phyloP scores from a whole-genome alignment of 2,113 vertebrate species.

The Cyprinodon tularosa region DNA sequence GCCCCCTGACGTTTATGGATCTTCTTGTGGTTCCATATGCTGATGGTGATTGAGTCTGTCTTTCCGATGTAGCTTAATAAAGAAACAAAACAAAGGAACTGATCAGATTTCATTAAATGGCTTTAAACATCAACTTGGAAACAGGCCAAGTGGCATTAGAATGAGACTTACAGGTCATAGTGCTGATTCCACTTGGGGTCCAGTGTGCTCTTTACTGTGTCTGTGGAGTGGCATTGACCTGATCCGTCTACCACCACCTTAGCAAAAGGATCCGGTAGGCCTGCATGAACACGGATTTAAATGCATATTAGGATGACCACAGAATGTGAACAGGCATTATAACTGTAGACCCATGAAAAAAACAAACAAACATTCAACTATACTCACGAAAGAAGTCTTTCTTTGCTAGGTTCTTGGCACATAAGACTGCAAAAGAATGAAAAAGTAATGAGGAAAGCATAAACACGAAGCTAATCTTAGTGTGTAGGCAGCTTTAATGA shows the following conservation, averaged over 20 bases:
- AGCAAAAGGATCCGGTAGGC: conserved; percentile 95
- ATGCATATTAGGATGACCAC: background rate
- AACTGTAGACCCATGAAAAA: background rate
- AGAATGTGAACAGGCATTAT: background rate
- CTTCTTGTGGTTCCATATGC: conserved; percentile 99
- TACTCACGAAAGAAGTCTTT: conserved; percentile 99
- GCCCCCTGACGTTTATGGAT: conserved; percentile 98
- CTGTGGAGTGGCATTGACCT: conserved; percentile 97
- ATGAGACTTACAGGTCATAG: conserved; percentile 92
- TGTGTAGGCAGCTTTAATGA: conserved; percentile 44
- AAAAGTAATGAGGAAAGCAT: conserved; percentile 45
- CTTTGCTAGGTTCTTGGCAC: conserved; percentile 99
- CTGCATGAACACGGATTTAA: conserved; percentile 64
- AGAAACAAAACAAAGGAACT: background rate
- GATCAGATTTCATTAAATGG: background rate
- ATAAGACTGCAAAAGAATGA: conserved; percentile 88
- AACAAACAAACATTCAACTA: background rate
- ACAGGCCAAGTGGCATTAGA: background rate
- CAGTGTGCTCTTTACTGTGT: conserved; percentile 98
- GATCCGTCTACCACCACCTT: conserved; percentile 98
- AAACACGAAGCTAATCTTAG: conserved; percentile 39
- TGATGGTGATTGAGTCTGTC: conserved; percentile 97
- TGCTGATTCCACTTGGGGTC: conserved; percentile 99
- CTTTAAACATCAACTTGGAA: background rate
- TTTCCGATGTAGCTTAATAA: conserved; percentile 90